A percentile compares a stretch with the other conserved stretches of the same genome.
These are phyloP conservation scores for Caenorhabditis latens DNA, from an alignment of 1,140 invertebrate species.

Conservation along the genomic window DNA sequence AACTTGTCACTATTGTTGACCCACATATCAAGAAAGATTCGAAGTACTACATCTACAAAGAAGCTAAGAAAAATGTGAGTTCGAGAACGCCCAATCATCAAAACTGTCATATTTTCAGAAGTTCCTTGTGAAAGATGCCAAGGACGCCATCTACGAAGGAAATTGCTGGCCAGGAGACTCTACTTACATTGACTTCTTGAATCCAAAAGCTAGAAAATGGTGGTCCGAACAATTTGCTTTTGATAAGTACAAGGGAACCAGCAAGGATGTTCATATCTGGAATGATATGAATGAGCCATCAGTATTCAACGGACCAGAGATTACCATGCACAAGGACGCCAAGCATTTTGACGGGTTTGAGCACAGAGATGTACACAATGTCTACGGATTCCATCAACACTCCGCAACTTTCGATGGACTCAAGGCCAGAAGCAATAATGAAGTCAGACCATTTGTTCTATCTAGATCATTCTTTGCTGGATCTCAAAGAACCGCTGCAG, in stretches of 20 bases:
- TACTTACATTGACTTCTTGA: constrained; percentile 93
- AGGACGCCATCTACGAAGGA: constrained; percentile 93
- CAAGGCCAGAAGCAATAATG: constrained; percentile 82
- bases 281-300: constrained; percentile 99
- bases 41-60: constrained; percentile 82
- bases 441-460: constrained; percentile 89
- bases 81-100: no score
- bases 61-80: constrained; percentile 81
- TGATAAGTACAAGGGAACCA: constrained; percentile 86
- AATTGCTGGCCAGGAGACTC: constrained; percentile 94
- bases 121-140: constrained; percentile 80
- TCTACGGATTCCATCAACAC: constrained; percentile 84
- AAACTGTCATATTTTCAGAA: constrained; percentile 31
- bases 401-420: constrained; percentile 86
- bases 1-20: constrained; percentile 95
- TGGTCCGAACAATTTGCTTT: constrained; percentile 86
- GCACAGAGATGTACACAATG: constrained; percentile 95
- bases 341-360: constrained; percentile 89
- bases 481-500: constrained; percentile 87
- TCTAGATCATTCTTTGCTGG: constrained; percentile 92
- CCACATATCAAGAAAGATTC: constrained; percentile 90
- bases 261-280: constrained; percentile 91
- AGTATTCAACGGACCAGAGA: constrained; percentile 97
- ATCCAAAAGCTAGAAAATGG: constrained; percentile 88
- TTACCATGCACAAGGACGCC: constrained; percentile 81